Conservation (phyloP, 2,797 vertebrate species). For the Dendrocincla fuliginosa region DNA sequence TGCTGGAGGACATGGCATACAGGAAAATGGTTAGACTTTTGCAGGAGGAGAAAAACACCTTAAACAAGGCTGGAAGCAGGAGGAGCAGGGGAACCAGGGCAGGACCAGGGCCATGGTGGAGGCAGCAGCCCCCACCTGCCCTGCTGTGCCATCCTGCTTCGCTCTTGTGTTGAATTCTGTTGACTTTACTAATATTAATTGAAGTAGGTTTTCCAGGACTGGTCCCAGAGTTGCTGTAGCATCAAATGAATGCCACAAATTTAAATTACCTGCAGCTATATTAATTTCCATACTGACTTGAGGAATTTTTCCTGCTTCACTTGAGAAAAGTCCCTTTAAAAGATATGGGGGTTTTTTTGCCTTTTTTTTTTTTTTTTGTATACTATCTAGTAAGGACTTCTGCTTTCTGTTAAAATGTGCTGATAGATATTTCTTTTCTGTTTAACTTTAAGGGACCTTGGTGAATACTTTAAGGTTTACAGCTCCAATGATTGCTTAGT, state of each 20-base stretch:
- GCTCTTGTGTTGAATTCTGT: not conserved
- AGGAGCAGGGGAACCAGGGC: not conserved
- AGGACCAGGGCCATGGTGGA: not conserved
- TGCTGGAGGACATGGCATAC: accelerated
- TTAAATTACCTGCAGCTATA: slow-evolving; percentile 33
- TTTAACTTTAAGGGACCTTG: slow-evolving; percentile 47
- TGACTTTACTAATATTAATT: slow-evolving; percentile 28
- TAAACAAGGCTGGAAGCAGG: not conserved
- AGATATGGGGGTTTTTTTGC: not conserved
- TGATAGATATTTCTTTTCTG: slow-evolving; percentile 24
- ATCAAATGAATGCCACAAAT: slow-evolving; percentile 47
- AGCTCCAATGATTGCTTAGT: slow-evolving; percentile 39
- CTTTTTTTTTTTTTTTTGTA: not conserved
- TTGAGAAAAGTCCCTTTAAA: slow-evolving; percentile 27
- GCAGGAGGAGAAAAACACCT: not conserved
- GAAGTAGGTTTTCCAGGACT: slow-evolving; percentile 5
- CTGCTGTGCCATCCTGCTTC: accelerated
- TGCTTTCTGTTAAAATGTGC: slow-evolving; percentile 41
- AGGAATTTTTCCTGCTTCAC: slow-evolving; percentile 16
- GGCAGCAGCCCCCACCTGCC: not conserved
- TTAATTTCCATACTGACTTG: slow-evolving; percentile 7
- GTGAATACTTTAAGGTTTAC: slow-evolving; percentile 46
- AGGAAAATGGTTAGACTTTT: not conserved
- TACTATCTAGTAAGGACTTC: not conserved
- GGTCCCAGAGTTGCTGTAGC: slow-evolving; percentile 16